These are phyloP conservation scores for Microtus ochrogaster DNA, from an alignment of 2,113 vertebrate genomes.

Conservation along the genomic window DNA sequence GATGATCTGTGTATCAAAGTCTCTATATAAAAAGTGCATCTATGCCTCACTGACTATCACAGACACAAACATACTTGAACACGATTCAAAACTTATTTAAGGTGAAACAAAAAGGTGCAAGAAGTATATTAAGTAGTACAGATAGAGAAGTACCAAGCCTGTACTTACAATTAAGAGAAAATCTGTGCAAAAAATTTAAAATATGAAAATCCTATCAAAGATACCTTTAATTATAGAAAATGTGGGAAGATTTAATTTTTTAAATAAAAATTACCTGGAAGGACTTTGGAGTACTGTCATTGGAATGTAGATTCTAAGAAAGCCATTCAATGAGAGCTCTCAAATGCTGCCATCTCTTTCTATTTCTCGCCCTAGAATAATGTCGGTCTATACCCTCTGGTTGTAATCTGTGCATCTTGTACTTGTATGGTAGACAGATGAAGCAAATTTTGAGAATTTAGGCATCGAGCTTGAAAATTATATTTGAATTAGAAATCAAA, in stretches of 20 bases:
- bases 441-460: slow-evolving; percentile 38
- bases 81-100: neutral
- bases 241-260: neutral
- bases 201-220: slow-evolving; percentile 28
- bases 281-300: neutral
- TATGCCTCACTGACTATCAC: neutral
- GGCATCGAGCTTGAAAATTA: neutral
- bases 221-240: slow-evolving; percentile 2
- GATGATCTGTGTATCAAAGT: neutral
- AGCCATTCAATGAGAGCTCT: neutral
- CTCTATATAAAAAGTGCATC: neutral
- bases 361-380: neutral
- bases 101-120: neutral
- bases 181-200: neutral
- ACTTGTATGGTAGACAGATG: neutral
- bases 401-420: neutral
- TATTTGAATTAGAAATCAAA: slow-evolving; percentile 45
- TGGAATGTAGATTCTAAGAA: neutral
- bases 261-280: slow-evolving; percentile 21
- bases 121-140: neutral
- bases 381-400: neutral
- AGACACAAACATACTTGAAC: neutral
- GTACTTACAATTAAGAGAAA: neutral
- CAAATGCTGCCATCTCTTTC: neutral
- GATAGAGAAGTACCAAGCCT: neutral